phyloP scores from a whole-genome alignment of 1,140 invertebrate species.

The Grapholita molesta region DNA sequence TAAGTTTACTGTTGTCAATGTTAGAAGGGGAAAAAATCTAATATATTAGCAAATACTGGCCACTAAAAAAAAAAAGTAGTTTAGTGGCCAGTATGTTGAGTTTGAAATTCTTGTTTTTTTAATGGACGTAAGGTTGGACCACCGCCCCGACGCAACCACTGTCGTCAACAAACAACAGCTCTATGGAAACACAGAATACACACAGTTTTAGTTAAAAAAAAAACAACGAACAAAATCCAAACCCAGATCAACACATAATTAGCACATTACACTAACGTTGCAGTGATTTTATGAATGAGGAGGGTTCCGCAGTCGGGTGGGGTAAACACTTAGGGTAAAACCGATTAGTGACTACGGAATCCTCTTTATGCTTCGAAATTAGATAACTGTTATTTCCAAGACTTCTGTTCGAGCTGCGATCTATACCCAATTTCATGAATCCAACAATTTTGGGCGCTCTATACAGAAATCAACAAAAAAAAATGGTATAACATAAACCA shows the following conservation, averaged over 20 bases:
- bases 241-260: constrained; percentile 76
- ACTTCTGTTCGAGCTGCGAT: constrained; percentile 47
- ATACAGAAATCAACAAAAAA: constrained; percentile 66
- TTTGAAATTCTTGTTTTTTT: not conserved
- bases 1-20: constrained; percentile 24
- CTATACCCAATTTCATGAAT: constrained; percentile 34
- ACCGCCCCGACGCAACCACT: constrained; percentile 53
- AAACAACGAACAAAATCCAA: constrained; percentile 75
- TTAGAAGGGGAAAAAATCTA: constrained; percentile 14
- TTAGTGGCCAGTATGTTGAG: not conserved
- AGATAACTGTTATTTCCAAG: constrained; percentile 41
- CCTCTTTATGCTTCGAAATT: constrained; percentile 47
- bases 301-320: constrained; percentile 59
- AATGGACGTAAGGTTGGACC: constrained; percentile 22
- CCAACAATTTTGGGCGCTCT: constrained; percentile 52
- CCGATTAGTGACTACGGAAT: constrained; percentile 56
- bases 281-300: constrained; percentile 52
- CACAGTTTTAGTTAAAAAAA: constrained; percentile 74
- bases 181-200: constrained; percentile 73
- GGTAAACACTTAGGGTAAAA: constrained; percentile 35
- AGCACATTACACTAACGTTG: constrained; percentile 73
- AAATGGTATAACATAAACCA: constrained; percentile 72
- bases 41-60: constrained; percentile 5
- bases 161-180: constrained; percentile 62
- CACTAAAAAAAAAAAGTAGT: not conserved